Evolutionary conservation across 2,113 vertebrate species (phyloP).

Genomic region (Lagenorhynchus albirostris): DNA sequence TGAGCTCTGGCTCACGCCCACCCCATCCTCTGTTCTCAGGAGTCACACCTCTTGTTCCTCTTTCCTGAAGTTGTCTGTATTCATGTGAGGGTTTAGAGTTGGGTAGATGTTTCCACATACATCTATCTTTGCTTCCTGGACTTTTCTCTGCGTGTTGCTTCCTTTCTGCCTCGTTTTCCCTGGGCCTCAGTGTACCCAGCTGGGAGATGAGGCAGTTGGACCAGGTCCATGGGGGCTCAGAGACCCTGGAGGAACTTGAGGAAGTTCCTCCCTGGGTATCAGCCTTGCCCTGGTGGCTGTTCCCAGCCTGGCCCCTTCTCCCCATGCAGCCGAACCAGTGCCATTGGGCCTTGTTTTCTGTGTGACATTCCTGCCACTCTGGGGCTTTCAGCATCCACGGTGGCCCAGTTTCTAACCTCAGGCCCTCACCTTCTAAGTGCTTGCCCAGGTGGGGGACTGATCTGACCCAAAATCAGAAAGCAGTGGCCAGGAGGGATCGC

Average conservation of each 20-base stretch:
- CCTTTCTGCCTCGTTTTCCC: neutral
- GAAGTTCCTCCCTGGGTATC: neutral
- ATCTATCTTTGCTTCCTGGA: neutral
- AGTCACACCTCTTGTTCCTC: neutral
- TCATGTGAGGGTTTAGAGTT: neutral
- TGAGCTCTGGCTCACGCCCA: neutral
- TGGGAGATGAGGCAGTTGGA: neutral
- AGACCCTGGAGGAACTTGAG: neutral
- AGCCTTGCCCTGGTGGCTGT: neutral
- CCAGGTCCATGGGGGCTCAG: neutral
- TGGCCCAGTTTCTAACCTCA: neutral
- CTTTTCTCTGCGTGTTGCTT: neutral
- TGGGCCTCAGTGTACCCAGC: neutral
- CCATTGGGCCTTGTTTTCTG: neutral
- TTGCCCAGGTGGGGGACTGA: neutral
- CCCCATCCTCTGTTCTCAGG: neutral
- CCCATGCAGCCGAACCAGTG: neutral
- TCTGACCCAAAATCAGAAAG: neutral
- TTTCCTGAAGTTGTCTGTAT: neutral
- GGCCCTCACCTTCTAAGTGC: neutral
- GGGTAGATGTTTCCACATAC: neutral
- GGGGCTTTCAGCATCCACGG: neutral
- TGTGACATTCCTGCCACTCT: neutral
- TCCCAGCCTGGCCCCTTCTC: neutral
- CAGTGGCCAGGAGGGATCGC: neutral